Evolutionary conservation across 2,113 vertebrate species (phyloP).

Genomic region (Stegostoma tigrinum): DNA sequence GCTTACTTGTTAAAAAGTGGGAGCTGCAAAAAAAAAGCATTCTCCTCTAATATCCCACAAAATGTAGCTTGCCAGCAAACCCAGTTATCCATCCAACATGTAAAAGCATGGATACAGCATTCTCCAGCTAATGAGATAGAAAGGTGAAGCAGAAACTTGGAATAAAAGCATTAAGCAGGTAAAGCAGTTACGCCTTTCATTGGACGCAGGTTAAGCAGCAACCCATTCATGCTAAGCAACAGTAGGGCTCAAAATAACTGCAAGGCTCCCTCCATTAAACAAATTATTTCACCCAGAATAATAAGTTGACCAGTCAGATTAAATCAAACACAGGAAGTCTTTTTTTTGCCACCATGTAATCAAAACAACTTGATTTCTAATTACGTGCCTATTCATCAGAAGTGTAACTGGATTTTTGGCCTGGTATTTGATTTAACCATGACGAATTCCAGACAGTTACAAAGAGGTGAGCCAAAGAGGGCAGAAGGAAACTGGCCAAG

Average conservation of each 20-base stretch:
- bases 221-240: background rate
- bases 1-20: background rate
- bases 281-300: background rate
- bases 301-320: background rate
- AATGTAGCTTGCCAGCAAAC: background rate
- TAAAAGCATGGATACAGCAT: background rate
- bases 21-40: background rate
- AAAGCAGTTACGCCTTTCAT: background rate
- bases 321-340: background rate
- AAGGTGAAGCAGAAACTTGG: background rate
- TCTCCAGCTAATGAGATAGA: background rate
- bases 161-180: background rate
- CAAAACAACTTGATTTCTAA: background rate
- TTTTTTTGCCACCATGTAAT: background rate
- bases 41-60: background rate
- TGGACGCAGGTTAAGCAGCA: background rate
- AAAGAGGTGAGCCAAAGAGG: background rate
- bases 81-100: background rate
- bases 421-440: background rate
- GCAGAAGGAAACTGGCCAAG: background rate
- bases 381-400: background rate
- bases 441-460: background rate
- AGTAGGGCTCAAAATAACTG: slow-evolving; percentile 26
- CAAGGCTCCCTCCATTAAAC: background rate
- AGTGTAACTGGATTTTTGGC: background rate